Evolutionary conservation across 2,113 vertebrate species (phyloP), one percentile per base, ranked within the genome.

Genomic region (Tetrax tetrax): DNA sequence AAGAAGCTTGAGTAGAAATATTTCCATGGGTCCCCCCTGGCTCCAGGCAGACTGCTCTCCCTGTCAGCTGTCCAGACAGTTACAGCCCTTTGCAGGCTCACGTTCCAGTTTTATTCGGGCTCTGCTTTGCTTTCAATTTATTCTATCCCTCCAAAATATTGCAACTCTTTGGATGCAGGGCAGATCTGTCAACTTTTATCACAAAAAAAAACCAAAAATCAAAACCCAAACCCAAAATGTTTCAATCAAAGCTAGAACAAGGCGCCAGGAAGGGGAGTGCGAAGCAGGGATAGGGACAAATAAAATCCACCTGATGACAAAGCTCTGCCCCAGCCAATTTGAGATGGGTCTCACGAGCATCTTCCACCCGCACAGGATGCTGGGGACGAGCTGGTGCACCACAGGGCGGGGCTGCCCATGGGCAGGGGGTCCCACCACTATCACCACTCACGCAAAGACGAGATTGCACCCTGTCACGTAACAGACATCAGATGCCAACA

Each of bases 361-460:
- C 79, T 90, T 63, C 51, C 56, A 33, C 8, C 50, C 2, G 2
- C 5, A 41, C 1, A 0, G 35, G 66, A 47, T 7, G 41, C 71
- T 33, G 38, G 41, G 82, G 57, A 18, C 1, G 1, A 65, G 45
- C 6, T 6, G 8, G 41, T 0, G 22, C 31, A 74, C 33, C 3
- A 2, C 37, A 71, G 64, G 18, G 50, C 3, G 1, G 63, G 41
- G 50, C 64, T 51, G 56, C 70, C 50, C 3, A 1, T 0, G 13
- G 47, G 31, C 16, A 19, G 23, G 24, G 24, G 7, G 6, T 50
- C n/a, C 51, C 50, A 35, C 17, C 80, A 45, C 25, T n/a, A n/a
- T n/a, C 63, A 43, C 2, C 1, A 0, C 45, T 47, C 3, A 0
- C 1, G 2, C 35, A 15, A 51, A 68, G 35, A 54, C 0, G 0